Percentiles rank a stretch among this genome's conserved stretches.
Conservation (phyloP, 2,113 vertebrate species). For the Mungos mungo region DNA sequence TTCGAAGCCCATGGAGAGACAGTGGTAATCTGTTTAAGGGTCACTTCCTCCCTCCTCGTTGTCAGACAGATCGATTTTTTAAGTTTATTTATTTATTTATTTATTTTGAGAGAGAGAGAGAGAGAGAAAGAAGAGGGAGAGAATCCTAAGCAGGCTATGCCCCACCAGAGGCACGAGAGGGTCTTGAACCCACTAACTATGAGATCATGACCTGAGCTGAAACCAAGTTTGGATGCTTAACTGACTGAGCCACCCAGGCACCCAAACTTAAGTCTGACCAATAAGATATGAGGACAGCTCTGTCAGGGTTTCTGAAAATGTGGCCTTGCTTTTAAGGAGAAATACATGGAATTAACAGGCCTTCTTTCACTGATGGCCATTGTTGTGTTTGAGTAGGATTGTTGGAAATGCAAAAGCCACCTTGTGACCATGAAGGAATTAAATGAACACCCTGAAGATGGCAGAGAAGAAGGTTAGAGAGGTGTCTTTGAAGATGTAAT, state of each 20-base stretch:
- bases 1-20: not conserved
- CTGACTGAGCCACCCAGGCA: no score
- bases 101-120: no score
- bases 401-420: not conserved
- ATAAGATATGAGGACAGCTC: not conserved
- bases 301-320: not conserved
- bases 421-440: not conserved
- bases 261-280: not conserved
- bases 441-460: not conserved
- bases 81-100: no score
- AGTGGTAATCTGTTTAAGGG: not conserved
- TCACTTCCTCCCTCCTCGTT: not conserved
- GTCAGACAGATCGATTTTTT: not conserved
- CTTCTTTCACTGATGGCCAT: not conserved
- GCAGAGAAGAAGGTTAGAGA: not conserved
- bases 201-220: no score
- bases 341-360: not conserved
- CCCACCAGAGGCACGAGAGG: no score
- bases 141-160: no score
- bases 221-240: no score
- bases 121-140: no score
- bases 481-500: not conserved
- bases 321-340: constrained; percentile 18
- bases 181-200: no score
- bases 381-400: not conserved